Conservation (phyloP, 2,113 vertebrate genomes). For the Nanorana parkeri region DNA sequence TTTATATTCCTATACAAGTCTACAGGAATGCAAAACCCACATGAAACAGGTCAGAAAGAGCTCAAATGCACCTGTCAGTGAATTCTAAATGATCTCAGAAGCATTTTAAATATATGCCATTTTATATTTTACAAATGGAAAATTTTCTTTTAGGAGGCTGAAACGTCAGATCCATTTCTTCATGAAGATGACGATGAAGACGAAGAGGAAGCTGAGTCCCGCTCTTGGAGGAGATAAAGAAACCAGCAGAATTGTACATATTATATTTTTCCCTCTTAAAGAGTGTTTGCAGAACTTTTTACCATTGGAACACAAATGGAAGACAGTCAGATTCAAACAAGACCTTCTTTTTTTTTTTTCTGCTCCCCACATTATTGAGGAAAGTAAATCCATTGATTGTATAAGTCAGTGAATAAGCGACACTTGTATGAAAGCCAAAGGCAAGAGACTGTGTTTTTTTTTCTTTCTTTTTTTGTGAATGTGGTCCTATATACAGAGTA, state of each 20-base stretch:
- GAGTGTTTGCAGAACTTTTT: conserved; percentile 41
- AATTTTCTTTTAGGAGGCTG: conserved; percentile 79
- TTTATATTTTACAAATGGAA: too few relatives aligned
- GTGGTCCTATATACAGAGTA: conserved; percentile 22
- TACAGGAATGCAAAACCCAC: too few relatives aligned
- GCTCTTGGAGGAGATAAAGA: conserved; percentile 96
- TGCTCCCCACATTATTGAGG: not conserved
- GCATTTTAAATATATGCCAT: too few relatives aligned
- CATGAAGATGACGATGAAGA: conserved; percentile 95
- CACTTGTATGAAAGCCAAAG: conserved; percentile 51
- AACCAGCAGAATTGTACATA: conserved; percentile 59
- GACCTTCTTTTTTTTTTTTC: conserved; percentile 65
- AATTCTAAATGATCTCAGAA: too few relatives aligned
- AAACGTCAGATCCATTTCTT: conserved; percentile 85
- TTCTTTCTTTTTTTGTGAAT: conserved; percentile 5
- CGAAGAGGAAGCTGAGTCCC: conserved; percentile 93
- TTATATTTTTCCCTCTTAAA: conserved; percentile 29
- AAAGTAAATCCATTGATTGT: conserved; percentile 34
- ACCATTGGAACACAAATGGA: not conserved
- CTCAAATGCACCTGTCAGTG: too few relatives aligned
- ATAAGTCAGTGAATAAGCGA: conserved; percentile 33
- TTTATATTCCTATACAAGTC: too few relatives aligned
- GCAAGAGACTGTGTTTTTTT: conserved; percentile 37
- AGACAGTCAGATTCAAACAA: conserved; percentile 63
- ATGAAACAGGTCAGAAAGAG: too few relatives aligned